phyloP scores from a whole-genome alignment of 2,888 invertebrate genomes.

The Drosophila affinis region DNA sequence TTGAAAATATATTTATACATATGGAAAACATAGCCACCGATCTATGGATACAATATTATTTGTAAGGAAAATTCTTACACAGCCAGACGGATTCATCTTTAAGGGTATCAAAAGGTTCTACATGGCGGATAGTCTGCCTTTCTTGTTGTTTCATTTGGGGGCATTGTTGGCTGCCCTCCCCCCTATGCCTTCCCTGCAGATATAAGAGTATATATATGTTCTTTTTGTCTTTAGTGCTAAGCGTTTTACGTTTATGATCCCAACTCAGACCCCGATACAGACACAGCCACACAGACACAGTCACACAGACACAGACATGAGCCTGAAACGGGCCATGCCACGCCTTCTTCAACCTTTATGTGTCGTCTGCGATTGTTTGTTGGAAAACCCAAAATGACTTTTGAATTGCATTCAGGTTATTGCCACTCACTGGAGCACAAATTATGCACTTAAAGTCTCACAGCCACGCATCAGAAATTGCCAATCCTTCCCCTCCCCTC shows the following conservation, averaged over 20 bases:
- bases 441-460: constrained; percentile 52
- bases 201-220: neutral
- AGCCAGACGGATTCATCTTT: neutral
- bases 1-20: too few relatives aligned
- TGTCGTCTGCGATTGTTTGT: constrained; percentile 16
- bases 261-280: constrained; percentile 8
- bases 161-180: constrained; percentile 63
- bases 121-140: constrained; percentile 13
- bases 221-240: constrained; percentile 64
- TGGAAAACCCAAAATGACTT: constrained; percentile 52
- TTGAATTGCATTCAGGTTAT: constrained; percentile 61
- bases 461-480: neutral
- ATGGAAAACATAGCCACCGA: too few relatives aligned
- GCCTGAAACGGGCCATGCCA: constrained; percentile 2
- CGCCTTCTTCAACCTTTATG: constrained; percentile 37
- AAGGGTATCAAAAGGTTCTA: neutral
- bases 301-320: constrained; percentile 20
- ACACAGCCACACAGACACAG: constrained; percentile 25
- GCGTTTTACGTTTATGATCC: constrained; percentile 72
- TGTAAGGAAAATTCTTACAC: neutral
- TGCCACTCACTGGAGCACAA: constrained; percentile 43
- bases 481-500: neutral
- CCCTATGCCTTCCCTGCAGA: neutral
- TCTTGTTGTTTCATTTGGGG: constrained; percentile 72
- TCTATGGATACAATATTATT: too few relatives aligned